Evolutionary conservation across 2,797 vertebrate species (phyloP).

Genomic region (Enteromius afrohamiltoni): DNA sequence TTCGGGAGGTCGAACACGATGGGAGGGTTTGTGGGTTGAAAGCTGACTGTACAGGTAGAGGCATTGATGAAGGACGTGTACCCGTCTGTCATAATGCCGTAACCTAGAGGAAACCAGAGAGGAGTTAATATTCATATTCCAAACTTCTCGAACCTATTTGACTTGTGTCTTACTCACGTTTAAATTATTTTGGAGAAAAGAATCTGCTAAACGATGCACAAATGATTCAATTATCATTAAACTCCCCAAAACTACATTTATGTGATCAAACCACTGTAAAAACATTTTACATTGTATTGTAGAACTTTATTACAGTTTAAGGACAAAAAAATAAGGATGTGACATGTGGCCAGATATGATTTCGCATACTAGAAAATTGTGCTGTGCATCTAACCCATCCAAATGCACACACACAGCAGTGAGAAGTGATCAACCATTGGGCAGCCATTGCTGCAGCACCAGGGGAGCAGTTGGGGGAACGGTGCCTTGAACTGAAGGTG

Average conservation of each 20-base stretch:
- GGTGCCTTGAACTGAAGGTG: too few species aligned
- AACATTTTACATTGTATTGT: too few species aligned
- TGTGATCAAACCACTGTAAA: too few species aligned
- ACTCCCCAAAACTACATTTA: not conserved
- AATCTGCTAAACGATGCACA: too few species aligned
- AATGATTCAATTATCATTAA: not conserved
- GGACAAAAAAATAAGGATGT: too few species aligned
- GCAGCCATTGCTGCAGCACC: too few species aligned
- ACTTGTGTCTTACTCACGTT: not conserved
- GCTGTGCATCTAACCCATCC: too few species aligned
- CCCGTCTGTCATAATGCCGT: conserved; percentile 97
- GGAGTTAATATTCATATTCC: not conserved
- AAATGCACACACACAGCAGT: too few species aligned
- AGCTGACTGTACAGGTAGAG: conserved; percentile 97
- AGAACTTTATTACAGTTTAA: not conserved
- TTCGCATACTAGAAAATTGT: too few species aligned
- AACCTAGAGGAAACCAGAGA: conserved; percentile 81
- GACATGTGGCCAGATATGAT: too few species aligned
- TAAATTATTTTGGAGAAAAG: not conserved
- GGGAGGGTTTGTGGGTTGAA: conserved; percentile 97
- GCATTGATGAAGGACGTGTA: conserved; percentile 97
- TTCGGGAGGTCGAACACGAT: conserved; percentile 98
- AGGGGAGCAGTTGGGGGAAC: too few species aligned
- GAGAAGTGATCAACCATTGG: too few species aligned
- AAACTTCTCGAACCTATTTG: not conserved